Conservation (phyloP, 2,888 invertebrate species). For the Pseudococcus longispinus region DNA sequence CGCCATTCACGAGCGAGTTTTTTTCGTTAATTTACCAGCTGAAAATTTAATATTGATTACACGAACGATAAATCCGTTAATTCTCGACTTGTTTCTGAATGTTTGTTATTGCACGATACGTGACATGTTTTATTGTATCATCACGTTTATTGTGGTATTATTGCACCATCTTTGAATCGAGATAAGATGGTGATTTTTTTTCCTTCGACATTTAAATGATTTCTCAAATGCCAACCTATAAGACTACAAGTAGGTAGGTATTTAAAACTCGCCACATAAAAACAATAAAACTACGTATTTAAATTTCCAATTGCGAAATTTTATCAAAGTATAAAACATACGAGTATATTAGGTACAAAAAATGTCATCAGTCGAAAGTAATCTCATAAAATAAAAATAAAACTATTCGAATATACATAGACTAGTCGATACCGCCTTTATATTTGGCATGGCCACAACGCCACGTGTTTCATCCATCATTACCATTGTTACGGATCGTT, state of each 20-base stretch:
- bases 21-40: not conserved
- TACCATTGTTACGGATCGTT: conserved; percentile 4
- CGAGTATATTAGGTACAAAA: not conserved
- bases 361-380: not conserved
- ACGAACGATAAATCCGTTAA: conserved; percentile 38
- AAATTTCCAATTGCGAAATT: not conserved
- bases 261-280: not conserved
- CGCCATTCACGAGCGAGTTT: not conserved
- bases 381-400: not conserved
- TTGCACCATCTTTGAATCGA: not conserved
- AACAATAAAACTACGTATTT: not conserved
- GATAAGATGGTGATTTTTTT: not conserved
- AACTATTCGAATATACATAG: not conserved
- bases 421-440: not conserved
- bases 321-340: not conserved
- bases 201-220: not conserved
- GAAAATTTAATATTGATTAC: conserved; percentile 36
- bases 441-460: not conserved
- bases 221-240: not conserved
- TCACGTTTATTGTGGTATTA: not conserved
- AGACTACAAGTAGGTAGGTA: not conserved
- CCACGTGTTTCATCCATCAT: not conserved
- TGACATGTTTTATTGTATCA: conserved; percentile 29
- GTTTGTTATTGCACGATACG: conserved; percentile 16
- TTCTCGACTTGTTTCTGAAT: conserved; percentile 25